Evolutionary conservation across 2,888 invertebrate genomes (phyloP), one percentile per base, ranked within the genome.

Genomic region (Acleris sparsana): DNA sequence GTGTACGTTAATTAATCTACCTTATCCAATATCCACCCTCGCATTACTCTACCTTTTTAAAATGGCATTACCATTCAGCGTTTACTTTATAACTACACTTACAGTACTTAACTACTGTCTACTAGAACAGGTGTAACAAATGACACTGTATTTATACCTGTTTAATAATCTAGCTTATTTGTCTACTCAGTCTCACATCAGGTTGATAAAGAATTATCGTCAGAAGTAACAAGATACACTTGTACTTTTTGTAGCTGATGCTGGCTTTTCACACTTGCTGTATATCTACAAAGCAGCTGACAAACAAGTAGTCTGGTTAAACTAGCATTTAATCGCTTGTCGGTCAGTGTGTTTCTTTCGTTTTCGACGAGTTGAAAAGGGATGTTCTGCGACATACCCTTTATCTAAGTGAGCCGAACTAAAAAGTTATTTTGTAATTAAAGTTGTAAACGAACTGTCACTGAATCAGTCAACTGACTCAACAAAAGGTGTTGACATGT

Each of bases 381-480:
- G 39, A 39, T 39, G 17, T 9, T 33, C 33, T 9, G 17, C 18
- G 18, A 55, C 53, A 49, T 25, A 11, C 25, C 18, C 49, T 44
- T 46, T 44, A 61, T 61, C 56, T 25, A 44, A 33, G 33, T 44
- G 9, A 55, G 13, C 18, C 17, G 46, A 4, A 20, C 7, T 60
- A 48, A 17, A 25, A 29, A 39, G 61, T 48, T 52, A 65, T 61
- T 65, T 52, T 56, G 46, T 46, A 65, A 61, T 56, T 61, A 52
- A 43, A 43, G 25, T 43, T 39, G 43, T 55, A 39, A 20, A n/a
- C 33, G 52, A 55, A 16, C n/a, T 60, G 49, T 55, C 49, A 44
- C 3, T 5, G n/a, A 9, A 25, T 39, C 11, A 55, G 6, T 48
- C 20, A 13, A 46, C n/a, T 49, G 59, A 39, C 18, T 16, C 18